These are phyloP conservation scores for Turritopsis rubra DNA, from an alignment of 30 jellyfish, hydroid and myxozoan species.

Conservation along the genomic window DNA sequence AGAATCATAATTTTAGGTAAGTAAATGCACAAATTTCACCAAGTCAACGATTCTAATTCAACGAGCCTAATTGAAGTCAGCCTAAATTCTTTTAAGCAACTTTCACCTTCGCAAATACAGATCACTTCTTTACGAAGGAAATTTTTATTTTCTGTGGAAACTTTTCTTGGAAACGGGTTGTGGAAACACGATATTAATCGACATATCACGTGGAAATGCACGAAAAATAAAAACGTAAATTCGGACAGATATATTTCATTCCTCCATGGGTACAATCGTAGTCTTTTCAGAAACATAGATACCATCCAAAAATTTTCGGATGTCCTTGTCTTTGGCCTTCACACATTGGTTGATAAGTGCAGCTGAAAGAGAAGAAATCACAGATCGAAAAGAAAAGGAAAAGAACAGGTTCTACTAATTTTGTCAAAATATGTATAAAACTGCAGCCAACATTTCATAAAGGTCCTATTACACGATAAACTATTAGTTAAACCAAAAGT, in stretches of 20 bases:
- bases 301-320: constrained; percentile 98
- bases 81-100: no score
- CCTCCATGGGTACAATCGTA: constrained; percentile 73
- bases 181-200: no score
- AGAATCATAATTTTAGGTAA: no score
- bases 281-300: constrained; percentile 88
- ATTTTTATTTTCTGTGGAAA: no score
- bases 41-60: no score
- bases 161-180: no score
- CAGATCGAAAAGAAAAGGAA: background rate
- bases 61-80: no score
- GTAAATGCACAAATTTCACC: no score
- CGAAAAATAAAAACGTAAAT: background rate
- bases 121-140: no score
- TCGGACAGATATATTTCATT: constrained; percentile 6
- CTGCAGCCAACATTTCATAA: background rate
- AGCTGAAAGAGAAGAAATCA: constrained; percentile 46
- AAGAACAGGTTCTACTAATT: background rate
- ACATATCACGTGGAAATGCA: background rate
- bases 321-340: constrained; percentile 88
- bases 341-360: constrained; percentile 92
- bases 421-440: background rate
- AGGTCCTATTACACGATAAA: no score
- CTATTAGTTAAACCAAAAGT: no score
- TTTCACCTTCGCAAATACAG: no score